phyloP scores from a whole-genome alignment of 1,140 invertebrate species.

The Lepidurus apus region DNA sequence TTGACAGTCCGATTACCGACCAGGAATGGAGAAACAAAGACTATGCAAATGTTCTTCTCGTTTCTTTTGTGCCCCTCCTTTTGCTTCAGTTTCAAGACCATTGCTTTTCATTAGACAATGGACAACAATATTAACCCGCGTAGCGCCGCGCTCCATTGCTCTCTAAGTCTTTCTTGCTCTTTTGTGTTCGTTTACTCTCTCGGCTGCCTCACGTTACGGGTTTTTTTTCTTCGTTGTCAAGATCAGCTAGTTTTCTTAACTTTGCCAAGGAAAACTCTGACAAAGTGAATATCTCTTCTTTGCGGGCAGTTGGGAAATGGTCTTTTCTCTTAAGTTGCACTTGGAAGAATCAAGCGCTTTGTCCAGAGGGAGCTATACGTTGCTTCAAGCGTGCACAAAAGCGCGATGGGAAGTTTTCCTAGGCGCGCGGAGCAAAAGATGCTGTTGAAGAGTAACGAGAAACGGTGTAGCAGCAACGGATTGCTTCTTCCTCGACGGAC shows the following conservation, averaged over 20 bases:
- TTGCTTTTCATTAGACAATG: conserved; percentile 19
- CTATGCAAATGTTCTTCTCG: conserved; percentile 12
- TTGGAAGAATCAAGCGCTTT: conserved; percentile 5
- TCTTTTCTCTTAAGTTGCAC: conserved; percentile 2
- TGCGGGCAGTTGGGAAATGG: neutral
- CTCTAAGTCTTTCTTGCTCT: neutral
- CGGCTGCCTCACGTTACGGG: neutral
- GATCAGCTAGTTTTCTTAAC: neutral
- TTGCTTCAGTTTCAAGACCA: conserved; percentile 11
- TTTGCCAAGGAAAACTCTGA: neutral
- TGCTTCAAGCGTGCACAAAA: conserved; percentile 20
- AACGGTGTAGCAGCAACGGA: neutral
- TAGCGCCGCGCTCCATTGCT: neutral
- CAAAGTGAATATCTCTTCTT: conserved; percentile 22
- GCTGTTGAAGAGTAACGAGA: conserved; percentile 10
- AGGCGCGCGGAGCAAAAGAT: neutral
- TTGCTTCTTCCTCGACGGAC: neutral
- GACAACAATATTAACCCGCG: conserved; percentile 19
- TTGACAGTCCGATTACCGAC: conserved; percentile 21
- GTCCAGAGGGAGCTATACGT: conserved; percentile 11
- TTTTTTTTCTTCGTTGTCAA: neutral
- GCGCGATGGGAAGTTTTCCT: neutral
- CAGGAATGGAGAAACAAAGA: conserved; percentile 21
- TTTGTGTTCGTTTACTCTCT: neutral
- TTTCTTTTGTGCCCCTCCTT: neutral